Conservation (phyloP, 2,797 vertebrate species). For the Rhynchonycteris naso region DNA sequence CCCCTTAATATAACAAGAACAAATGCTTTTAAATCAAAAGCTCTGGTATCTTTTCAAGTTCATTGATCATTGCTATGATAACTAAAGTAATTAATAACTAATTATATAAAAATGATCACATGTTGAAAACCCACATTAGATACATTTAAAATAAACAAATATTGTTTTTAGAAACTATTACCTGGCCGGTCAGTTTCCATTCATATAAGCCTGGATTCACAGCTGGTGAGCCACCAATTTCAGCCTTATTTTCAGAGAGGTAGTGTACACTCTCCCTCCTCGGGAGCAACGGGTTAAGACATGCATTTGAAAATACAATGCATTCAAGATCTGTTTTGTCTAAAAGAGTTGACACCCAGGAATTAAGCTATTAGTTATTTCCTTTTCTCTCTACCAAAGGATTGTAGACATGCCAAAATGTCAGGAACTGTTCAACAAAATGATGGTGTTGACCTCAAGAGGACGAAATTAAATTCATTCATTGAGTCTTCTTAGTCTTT, state of each 20-base stretch:
- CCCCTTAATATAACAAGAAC: background rate
- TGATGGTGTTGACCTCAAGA: slow-evolving; percentile 28
- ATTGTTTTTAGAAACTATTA: slow-evolving; percentile 33
- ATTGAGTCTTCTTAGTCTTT: slow-evolving; percentile 31
- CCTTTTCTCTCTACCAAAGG: slow-evolving; percentile 34
- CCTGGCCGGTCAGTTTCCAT: background rate
- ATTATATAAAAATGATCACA: background rate
- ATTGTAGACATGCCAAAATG: slow-evolving; percentile 53
- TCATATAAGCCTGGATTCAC: background rate
- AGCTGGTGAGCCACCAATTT: slow-evolving; percentile 13
- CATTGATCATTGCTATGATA: background rate
- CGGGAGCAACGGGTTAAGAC: background rate
- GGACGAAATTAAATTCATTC: background rate
- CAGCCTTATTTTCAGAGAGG: slow-evolving; percentile 45
- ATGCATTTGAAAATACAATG: background rate
- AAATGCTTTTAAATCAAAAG: background rate
- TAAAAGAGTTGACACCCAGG: slow-evolving; percentile 54
- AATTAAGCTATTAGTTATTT: slow-evolving; percentile 64
- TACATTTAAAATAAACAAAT: slow-evolving; percentile 43
- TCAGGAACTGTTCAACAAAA: slow-evolving; percentile 37
- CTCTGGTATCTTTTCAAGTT: background rate
- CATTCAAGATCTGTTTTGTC: slow-evolving; percentile 35
- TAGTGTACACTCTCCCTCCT: background rate
- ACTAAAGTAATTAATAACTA: slow-evolving; percentile 18
- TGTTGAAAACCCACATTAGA: background rate